Evolutionary conservation across 2,797 vertebrate species (phyloP).

Genomic region (Nothura maculosa): DNA sequence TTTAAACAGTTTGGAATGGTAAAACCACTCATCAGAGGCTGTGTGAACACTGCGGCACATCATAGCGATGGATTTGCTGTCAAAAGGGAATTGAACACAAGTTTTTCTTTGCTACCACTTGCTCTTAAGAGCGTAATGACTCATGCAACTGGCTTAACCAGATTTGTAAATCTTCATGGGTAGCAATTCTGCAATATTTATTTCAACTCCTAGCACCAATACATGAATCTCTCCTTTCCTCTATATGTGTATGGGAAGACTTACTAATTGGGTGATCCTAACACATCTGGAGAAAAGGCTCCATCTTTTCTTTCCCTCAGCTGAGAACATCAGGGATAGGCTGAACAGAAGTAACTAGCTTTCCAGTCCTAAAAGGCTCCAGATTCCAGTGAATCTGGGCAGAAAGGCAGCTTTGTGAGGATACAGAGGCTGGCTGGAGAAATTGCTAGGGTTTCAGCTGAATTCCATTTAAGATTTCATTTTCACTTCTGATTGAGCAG

Average conservation of each 20-base stretch:
- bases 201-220: background rate
- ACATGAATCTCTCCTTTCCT: background rate
- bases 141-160: slow-evolving; percentile 20
- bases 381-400: background rate
- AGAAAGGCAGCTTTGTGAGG: background rate
- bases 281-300: background rate
- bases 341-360: background rate
- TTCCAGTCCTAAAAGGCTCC: background rate
- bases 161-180: slow-evolving; percentile 25
- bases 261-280: background rate
- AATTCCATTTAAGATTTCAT: background rate
- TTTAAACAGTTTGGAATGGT: slow-evolving; percentile 75
- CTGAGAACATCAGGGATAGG: background rate
- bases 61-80: slow-evolving; percentile 58
- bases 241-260: background rate
- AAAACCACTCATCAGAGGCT: slow-evolving; percentile 65
- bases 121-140: slow-evolving; percentile 45
- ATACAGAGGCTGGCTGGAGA: background rate
- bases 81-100: slow-evolving; percentile 48
- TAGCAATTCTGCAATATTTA: background rate
- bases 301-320: background rate
- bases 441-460: background rate
- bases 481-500: background rate
- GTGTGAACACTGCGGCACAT: slow-evolving; percentile 41
- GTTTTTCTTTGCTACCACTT: slow-evolving; percentile 49